Percentiles rank a stretch among this genome's conserved stretches.
phyloP scores from a whole-genome alignment of 2,888 invertebrate genomes.

The Nephrotoma flavescens region DNA sequence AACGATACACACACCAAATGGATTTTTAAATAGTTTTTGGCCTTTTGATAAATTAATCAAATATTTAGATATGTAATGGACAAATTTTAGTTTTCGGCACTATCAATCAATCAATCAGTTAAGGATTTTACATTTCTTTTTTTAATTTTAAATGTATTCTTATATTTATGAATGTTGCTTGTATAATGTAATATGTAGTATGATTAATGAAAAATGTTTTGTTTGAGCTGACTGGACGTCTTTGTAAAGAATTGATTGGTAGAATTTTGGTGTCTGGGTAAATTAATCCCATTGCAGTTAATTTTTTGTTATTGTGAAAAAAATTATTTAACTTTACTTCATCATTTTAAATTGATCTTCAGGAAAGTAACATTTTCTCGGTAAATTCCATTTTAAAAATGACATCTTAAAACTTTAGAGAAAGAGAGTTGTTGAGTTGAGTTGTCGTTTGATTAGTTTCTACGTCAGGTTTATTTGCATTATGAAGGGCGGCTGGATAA shows the following conservation, averaged over 20 bases:
- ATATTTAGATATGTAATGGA: background rate
- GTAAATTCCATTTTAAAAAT: too few species aligned
- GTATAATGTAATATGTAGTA: background rate
- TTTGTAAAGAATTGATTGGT: background rate
- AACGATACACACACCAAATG: background rate
- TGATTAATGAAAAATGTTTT: background rate
- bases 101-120: background rate
- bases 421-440: too few species aligned
- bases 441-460: too few species aligned
- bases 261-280: background rate
- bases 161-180: background rate
- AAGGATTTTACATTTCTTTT: background rate
- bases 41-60: background rate
- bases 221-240: background rate
- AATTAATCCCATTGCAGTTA: background rate
- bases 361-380: too few species aligned
- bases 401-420: too few species aligned
- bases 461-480: too few species aligned
- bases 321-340: too few species aligned
- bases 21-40: background rate
- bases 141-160: background rate
- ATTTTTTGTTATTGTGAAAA: background rate
- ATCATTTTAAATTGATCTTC: too few species aligned
- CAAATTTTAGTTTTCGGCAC: background rate
- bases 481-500: too few species aligned